phyloP scores from a whole-genome alignment of 2,888 invertebrate species.

The Cremastobaeus sp. region DNA sequence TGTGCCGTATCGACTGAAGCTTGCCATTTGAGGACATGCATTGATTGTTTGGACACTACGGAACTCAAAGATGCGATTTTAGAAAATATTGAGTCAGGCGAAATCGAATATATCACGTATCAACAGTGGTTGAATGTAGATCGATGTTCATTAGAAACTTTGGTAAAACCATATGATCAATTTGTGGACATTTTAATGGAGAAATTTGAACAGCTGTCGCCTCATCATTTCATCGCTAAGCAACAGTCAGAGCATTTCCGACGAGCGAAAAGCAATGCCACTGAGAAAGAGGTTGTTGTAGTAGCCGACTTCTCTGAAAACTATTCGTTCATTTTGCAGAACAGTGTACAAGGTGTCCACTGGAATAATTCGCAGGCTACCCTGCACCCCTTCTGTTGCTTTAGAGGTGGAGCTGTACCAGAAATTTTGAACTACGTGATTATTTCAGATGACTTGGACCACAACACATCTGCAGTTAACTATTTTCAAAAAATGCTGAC shows the following conservation, averaged over 20 bases:
- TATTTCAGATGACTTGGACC: slow-evolving; percentile 53
- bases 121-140: slow-evolving; percentile 9
- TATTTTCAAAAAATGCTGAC: slow-evolving; percentile 17
- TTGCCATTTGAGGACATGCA: slow-evolving; percentile 10
- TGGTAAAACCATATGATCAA: slow-evolving; percentile 4
- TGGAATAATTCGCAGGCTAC: slow-evolving; percentile 57
- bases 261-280: slow-evolving; percentile 21
- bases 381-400: slow-evolving; percentile 49
- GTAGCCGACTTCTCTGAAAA: slow-evolving; percentile 54
- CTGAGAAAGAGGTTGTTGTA: slow-evolving; percentile 48
- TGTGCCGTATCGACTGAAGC: neutral
- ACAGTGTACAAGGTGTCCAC: slow-evolving; percentile 43
- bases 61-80: slow-evolving; percentile 4
- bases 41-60: neutral
- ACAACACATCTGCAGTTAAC: slow-evolving; percentile 14
- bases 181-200: slow-evolving; percentile 1
- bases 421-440: slow-evolving; percentile 40
- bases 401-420: slow-evolving; percentile 14
- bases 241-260: slow-evolving; percentile 45
- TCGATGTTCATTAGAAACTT: slow-evolving; percentile 8
- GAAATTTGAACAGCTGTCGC: neutral
- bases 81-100: neutral
- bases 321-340: slow-evolving; percentile 20
- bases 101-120: slow-evolving; percentile 1
- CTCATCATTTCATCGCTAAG: slow-evolving; percentile 16